Evolutionary conservation across 1,140 invertebrate species (phyloP), one percentile per base, ranked within the genome.

Genomic region (Cotesia glomerata): DNA sequence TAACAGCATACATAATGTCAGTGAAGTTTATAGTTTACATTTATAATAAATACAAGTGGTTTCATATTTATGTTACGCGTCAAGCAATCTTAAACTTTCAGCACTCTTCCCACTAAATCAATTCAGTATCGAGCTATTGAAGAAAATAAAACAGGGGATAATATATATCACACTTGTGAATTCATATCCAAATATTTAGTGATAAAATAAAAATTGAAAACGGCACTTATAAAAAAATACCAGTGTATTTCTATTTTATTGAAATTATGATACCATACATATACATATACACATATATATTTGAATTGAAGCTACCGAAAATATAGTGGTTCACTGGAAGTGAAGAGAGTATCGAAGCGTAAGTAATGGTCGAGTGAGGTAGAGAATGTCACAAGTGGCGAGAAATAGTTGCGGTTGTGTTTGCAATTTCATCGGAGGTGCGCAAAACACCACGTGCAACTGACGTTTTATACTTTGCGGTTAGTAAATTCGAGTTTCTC

Each of bases 11-110:
- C 56, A 58, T 58, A 58, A 58, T 58, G 18, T 74, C 74, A 66
- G 59, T 58, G 39, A 62, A 64, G 56, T 58, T 16, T 58, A 66
- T 70, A 64, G 56, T 58, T 16, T 58, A 66, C 72, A 72, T 58
- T 58, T 58, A 58, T 58, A 18, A 67, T 77, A 77, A 80, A 81
- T 80, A 80, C 76, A 71, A 74, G 71, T 71, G 77, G 76, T 79
- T 76, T 74, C 77, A 77, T 78, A 78, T 75, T 74, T 76, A 73
- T 76, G 80, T 75, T 77, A 80, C 79, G 76, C 77, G 79, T 82
- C 78, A 74, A 69, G 69, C 8, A 58, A 58, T 51, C 59, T 68
- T 75, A 81, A 82, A 82, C 81, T 83, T 82, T 79, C 74, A 81
- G 74, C 77, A 74, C 78, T 76, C 73, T 75, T 82, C 79, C 75